These are phyloP conservation scores for Anabas testudineus DNA, from an alignment of 2,797 vertebrate species.

Conservation along the genomic window DNA sequence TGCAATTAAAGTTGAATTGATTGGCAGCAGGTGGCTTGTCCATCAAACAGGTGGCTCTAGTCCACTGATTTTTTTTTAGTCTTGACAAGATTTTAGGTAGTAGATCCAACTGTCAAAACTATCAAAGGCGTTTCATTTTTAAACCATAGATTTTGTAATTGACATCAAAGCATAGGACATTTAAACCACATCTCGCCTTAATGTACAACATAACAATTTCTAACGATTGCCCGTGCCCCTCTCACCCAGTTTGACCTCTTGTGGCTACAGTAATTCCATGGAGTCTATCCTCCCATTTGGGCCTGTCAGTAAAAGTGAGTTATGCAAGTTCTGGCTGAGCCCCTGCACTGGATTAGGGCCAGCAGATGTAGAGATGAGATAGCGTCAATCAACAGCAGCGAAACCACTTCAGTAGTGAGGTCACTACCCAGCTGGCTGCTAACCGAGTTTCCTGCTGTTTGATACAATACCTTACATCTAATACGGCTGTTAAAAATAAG, in stretches of 20 bases:
- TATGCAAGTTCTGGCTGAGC: slow-evolving; percentile 62
- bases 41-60: no score
- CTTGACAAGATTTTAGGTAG: neutral
- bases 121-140: slow-evolving; percentile 6
- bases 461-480: slow-evolving; percentile 40
- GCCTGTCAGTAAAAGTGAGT: slow-evolving; percentile 58
- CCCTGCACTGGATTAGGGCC: slow-evolving; percentile 49
- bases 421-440: slow-evolving; percentile 60
- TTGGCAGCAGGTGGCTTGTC: neutral
- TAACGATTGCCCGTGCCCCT: slow-evolving; percentile 12
- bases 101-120: slow-evolving; percentile 3
- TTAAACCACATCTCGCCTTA: slow-evolving; percentile 15
- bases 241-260: slow-evolving; percentile 22
- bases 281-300: slow-evolving; percentile 38
- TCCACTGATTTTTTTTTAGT: no score
- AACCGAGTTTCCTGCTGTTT: slow-evolving; percentile 43
- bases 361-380: slow-evolving; percentile 70
- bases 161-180: slow-evolving; percentile 8
- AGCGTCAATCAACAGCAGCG: slow-evolving; percentile 62
- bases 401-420: slow-evolving; percentile 65
- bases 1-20: slow-evolving; percentile 22
- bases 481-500: slow-evolving; percentile 44
- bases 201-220: slow-evolving; percentile 29
- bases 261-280: slow-evolving; percentile 41
- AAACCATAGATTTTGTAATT: slow-evolving; percentile 19